Percentiles rank a stretch among this genome's conserved stretches.
These are phyloP conservation scores for Aphelinus atriplicis DNA, from an alignment of 1,140 invertebrate species.

Conservation along the genomic window DNA sequence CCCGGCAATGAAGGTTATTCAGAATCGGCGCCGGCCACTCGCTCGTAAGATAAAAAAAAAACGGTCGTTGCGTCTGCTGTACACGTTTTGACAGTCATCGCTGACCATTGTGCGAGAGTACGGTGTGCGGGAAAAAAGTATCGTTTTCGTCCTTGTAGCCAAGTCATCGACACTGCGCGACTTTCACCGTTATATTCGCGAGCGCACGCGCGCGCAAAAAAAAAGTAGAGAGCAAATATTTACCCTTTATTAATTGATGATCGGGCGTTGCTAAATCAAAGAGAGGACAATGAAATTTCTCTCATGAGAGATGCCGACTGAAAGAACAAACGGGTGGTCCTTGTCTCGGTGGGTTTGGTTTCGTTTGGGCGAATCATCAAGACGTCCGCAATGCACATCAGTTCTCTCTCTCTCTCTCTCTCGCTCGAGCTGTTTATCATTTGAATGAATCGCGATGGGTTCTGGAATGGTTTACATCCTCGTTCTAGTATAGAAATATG, in stretches of 20 bases:
- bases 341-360: neutral
- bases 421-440: neutral
- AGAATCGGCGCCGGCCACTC: neutral
- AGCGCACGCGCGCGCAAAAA: neutral
- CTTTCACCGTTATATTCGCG: constrained; percentile 20
- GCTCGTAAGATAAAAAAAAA: neutral
- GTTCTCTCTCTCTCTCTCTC: neutral
- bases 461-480: too few relatives aligned
- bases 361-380: neutral
- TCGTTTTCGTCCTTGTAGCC: neutral
- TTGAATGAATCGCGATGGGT: neutral
- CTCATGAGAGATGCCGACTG: too few relatives aligned
- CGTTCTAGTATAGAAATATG: too few relatives aligned
- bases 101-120: too few relatives aligned
- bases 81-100: too few relatives aligned
- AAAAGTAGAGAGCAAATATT: neutral
- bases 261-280: neutral
- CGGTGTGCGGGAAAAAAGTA: neutral
- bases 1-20: neutral
- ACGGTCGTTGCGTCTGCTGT: too few relatives aligned
- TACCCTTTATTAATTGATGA: constrained; percentile 4
- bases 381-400: neutral
- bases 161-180: neutral
- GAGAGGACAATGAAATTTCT: too few relatives aligned
- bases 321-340: neutral